Conservation (phyloP, 1,140 invertebrate species). For the Asbolus verrucosus region DNA sequence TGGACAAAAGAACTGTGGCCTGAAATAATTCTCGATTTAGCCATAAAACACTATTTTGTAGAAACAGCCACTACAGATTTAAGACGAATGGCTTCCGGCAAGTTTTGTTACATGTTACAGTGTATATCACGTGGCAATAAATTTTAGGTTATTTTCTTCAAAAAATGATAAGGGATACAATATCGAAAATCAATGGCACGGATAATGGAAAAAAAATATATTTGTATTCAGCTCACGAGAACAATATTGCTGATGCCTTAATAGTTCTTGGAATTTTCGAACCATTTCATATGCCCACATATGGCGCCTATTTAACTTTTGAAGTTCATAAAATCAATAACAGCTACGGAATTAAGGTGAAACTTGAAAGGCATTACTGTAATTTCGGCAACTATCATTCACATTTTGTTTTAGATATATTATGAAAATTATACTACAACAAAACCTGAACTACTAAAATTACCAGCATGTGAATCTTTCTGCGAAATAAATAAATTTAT, state of each 20-base stretch:
- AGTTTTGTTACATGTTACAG: neutral
- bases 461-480: conserved; percentile 59
- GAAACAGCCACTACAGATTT: conserved; percentile 49
- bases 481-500: conserved; percentile 63
- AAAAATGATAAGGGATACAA: conserved; percentile 72
- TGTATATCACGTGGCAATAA: neutral
- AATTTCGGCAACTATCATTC: neutral
- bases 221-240: conserved; percentile 80
- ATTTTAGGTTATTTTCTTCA: conserved; percentile 68
- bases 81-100: conserved; percentile 44
- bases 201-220: conserved; percentile 71
- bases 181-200: conserved; percentile 66
- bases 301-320: conserved; percentile 65
- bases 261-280: conserved; percentile 75
- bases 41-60: conserved; percentile 58
- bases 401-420: conserved; percentile 55
- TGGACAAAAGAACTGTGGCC: conserved; percentile 75
- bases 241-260: conserved; percentile 76
- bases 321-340: conserved; percentile 55
- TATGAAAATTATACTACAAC: conserved; percentile 54
- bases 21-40: conserved; percentile 68
- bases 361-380: neutral
- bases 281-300: conserved; percentile 70
- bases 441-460: conserved; percentile 53
- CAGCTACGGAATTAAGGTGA: conserved; percentile 51